A percentile compares a stretch with the other conserved stretches of the same genome.
These are phyloP conservation scores for Lithophane socia DNA, from an alignment of 2,888 invertebrate genomes.

Conservation along the genomic window DNA sequence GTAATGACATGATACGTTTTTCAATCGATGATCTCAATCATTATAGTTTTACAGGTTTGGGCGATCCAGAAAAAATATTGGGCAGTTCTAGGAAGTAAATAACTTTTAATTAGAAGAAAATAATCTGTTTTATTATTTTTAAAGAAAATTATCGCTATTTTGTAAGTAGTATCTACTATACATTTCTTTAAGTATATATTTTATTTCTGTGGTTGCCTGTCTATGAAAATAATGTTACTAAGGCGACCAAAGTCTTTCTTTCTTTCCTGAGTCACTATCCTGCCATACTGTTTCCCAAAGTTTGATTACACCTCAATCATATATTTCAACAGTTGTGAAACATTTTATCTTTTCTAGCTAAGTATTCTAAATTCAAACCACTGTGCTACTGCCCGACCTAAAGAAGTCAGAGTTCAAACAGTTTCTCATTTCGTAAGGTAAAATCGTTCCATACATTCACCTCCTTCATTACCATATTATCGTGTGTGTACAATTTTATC, in stretches of 20 bases:
- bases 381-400: slow-evolving; percentile 24
- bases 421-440: slow-evolving; percentile 44
- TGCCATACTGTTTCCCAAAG: background rate
- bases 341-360: background rate
- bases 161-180: too few species aligned
- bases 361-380: slow-evolving; percentile 1
- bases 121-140: too few species aligned
- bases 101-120: too few species aligned
- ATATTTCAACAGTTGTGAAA: background rate
- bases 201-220: background rate
- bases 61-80: too few species aligned
- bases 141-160: background rate
- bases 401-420: slow-evolving; percentile 47
- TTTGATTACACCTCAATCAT: background rate
- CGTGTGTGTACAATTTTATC: slow-evolving; percentile 62
- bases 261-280: background rate
- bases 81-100: background rate
- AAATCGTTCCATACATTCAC: slow-evolving; percentile 44
- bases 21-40: background rate
- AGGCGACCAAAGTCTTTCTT: background rate
- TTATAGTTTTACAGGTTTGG: background rate
- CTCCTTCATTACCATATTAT: slow-evolving; percentile 62
- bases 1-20: background rate
- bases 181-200: background rate
- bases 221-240: background rate